These are phyloP conservation scores for Mallotus villosus DNA, from an alignment of 2,797 vertebrate species.

Conservation along the genomic window DNA sequence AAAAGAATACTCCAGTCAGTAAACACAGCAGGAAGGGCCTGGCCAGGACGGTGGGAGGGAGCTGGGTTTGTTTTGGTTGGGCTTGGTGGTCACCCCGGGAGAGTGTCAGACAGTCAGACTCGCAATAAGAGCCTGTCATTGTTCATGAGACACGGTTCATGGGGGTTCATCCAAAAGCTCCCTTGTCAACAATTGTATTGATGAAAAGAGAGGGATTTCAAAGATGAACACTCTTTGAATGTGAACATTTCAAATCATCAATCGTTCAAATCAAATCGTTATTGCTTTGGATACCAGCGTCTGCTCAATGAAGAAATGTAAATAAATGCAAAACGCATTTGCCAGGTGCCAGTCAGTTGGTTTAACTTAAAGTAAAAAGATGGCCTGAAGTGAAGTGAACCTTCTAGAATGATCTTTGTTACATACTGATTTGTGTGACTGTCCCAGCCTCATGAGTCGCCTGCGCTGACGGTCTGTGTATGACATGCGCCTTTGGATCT, in stretches of 20 bases:
- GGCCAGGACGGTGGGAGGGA: background rate
- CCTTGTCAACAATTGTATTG: background rate
- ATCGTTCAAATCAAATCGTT: no score
- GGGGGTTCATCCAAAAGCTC: background rate
- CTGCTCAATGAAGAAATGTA: no score
- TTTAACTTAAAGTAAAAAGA: no score
- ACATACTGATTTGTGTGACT: conserved; percentile 35
- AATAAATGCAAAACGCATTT: no score
- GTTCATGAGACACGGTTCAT: conserved; percentile 5
- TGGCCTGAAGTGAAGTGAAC: no score
- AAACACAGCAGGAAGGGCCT: background rate
- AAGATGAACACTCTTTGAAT: background rate
- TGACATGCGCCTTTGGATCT: conserved; percentile 63
- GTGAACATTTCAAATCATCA: no score
- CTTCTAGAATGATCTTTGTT: background rate
- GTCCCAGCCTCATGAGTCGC: conserved; percentile 31
- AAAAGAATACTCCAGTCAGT: background rate
- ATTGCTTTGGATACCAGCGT: no score
- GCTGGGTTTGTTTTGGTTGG: conserved; percentile 3
- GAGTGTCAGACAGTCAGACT: background rate
- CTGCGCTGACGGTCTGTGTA: conserved; percentile 57
- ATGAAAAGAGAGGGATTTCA: background rate
- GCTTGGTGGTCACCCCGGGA: background rate
- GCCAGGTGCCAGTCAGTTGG: no score
- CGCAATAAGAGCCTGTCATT: background rate